Percentiles rank a stretch among this genome's conserved stretches.
phyloP scores from a whole-genome alignment of 1,140 invertebrate genomes.

The Temnothorax nylanderi region DNA sequence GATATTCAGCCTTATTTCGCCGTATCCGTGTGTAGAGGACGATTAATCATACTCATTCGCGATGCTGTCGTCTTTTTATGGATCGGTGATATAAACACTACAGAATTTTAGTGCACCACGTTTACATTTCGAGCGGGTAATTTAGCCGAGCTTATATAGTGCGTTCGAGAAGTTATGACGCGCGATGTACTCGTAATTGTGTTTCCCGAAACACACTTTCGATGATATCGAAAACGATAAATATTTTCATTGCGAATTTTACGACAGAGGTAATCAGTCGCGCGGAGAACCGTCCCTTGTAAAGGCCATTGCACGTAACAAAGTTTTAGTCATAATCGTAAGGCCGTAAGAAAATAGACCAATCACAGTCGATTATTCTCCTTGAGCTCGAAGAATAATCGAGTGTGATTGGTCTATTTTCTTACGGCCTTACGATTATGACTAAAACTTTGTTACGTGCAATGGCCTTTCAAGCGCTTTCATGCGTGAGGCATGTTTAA shows the following conservation, averaged over 20 bases:
- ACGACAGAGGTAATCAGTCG: slow-evolving; percentile 55
- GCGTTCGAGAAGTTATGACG: slow-evolving; percentile 6
- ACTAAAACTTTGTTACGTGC: too few relatives aligned
- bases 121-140: slow-evolving; percentile 30
- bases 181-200: not conserved
- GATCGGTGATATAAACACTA: not conserved
- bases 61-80: not conserved
- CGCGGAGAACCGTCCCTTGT: slow-evolving; percentile 52
- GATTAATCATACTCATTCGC: slow-evolving; percentile 11
- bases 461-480: too few relatives aligned
- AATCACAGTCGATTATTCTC: too few relatives aligned
- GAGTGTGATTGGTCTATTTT: too few relatives aligned
- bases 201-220: not conserved
- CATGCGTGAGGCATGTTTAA: slow-evolving; percentile 24
- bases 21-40: too few relatives aligned
- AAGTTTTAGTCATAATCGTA: too few relatives aligned
- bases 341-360: too few relatives aligned
- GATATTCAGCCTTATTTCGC: not conserved
- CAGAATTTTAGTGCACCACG: not conserved
- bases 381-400: too few relatives aligned
- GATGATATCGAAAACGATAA: not conserved
- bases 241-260: slow-evolving; percentile 59
- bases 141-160: not conserved
- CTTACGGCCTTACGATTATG: too few relatives aligned
- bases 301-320: too few relatives aligned